A percentile compares a stretch with the other conserved stretches of the same genome.
These are phyloP conservation scores for Cotesia glomerata DNA, from an alignment of 1,140 invertebrate species.

Conservation along the genomic window DNA sequence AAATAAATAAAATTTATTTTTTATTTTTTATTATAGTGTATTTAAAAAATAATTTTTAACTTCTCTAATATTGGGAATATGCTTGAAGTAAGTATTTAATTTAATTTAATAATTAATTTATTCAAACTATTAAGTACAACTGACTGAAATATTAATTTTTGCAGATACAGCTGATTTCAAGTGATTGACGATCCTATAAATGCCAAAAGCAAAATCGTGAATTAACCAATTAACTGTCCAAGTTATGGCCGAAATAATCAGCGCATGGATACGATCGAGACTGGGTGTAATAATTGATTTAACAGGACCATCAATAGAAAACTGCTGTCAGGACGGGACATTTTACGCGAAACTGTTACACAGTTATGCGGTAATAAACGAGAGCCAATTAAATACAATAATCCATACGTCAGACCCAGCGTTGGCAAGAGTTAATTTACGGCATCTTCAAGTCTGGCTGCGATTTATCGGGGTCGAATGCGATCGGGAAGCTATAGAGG, in stretches of 20 bases:
- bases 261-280: constrained; percentile 40
- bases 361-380: constrained; percentile 58
- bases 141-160: too few relatives aligned
- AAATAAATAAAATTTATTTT: too few relatives aligned
- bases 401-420: constrained; percentile 50
- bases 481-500: constrained; percentile 58
- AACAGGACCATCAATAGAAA: constrained; percentile 42
- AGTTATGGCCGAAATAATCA: constrained; percentile 39
- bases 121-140: too few relatives aligned
- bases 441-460: constrained; percentile 62
- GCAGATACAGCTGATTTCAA: constrained; percentile 3
- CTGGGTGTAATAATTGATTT: constrained; percentile 47
- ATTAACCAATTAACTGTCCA: too few relatives aligned
- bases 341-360: constrained; percentile 56
- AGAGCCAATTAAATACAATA: constrained; percentile 49
- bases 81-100: too few relatives aligned
- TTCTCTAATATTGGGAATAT: too few relatives aligned
- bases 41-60: too few relatives aligned
- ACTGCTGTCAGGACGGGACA: constrained; percentile 54
- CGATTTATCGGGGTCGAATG: constrained; percentile 60
- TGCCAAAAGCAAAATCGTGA: background rate
- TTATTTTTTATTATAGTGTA: too few relatives aligned
- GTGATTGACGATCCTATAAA: background rate
- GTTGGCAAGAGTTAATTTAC: constrained; percentile 63
- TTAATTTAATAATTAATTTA: too few relatives aligned